phyloP scores from a whole-genome alignment of 2,113 vertebrate genomes.

The Pavo muticus region DNA sequence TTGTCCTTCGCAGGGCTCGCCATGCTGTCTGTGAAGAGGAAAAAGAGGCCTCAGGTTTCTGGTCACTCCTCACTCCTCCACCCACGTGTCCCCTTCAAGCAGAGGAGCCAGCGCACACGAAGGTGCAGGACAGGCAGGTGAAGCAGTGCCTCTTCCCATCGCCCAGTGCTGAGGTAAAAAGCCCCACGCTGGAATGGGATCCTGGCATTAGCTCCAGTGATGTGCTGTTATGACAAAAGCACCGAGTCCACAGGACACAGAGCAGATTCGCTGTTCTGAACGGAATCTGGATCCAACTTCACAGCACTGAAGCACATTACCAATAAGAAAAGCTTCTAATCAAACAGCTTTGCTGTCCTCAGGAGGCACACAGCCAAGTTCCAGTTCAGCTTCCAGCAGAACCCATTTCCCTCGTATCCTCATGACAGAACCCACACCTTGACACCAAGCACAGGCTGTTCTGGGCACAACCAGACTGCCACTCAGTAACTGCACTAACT shows the following conservation, averaged over 20 bases:
- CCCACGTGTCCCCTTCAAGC: fast-evolving
- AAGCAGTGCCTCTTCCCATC: too few species aligned
- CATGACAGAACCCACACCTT: fast-evolving
- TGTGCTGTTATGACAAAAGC: fast-evolving
- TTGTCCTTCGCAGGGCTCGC: slow-evolving; percentile 93
- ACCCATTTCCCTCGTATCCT: neutral
- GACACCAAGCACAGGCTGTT: neutral
- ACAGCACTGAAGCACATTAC: fast-evolving
- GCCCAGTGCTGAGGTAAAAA: too few species aligned
- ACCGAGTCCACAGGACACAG: neutral
- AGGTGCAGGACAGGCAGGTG: fast-evolving
- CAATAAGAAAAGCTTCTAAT: neutral
- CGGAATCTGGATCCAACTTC: neutral
- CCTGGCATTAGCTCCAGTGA: neutral
- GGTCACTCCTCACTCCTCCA: neutral
- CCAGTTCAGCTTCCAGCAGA: neutral
- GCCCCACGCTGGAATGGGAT: neutral
- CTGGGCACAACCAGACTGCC: neutral
- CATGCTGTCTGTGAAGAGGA: slow-evolving; percentile 86
- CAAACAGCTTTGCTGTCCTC: neutral
- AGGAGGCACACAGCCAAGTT: neutral
- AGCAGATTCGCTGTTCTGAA: neutral
- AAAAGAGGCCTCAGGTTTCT: neutral
- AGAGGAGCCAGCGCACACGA: fast-evolving
- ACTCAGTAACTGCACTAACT: neutral